These are phyloP conservation scores for Cyclargus thomasi DNA, from an alignment of 1,140 invertebrate genomes.

Conservation along the genomic window DNA sequence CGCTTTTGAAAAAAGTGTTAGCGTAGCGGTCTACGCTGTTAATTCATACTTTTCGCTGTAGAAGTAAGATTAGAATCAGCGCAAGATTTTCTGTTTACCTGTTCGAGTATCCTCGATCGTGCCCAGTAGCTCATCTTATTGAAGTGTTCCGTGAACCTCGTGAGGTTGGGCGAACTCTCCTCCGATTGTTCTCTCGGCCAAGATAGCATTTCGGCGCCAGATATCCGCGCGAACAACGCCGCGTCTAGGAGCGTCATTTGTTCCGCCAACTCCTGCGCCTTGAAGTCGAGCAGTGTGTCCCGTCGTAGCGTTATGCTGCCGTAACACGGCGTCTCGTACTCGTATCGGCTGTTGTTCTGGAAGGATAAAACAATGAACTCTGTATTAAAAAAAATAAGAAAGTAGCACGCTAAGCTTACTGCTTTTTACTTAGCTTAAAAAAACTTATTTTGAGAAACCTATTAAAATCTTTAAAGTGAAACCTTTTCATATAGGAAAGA, in stretches of 20 bases:
- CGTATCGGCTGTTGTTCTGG: conserved; percentile 58
- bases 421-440: no score
- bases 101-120: conserved; percentile 78
- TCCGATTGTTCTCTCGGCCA: conserved; percentile 99
- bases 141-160: conserved; percentile 98
- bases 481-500: no score
- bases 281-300: conserved; percentile 91
- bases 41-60: no score
- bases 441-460: no score
- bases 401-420: no score
- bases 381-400: no score
- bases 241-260: conserved; percentile 99
- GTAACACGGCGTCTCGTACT: conserved; percentile 58
- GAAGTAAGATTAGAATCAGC: no score
- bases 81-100: no score
- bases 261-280: conserved; percentile 89
- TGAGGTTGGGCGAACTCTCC: conserved; percentile 96
- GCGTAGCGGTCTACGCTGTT: no score
- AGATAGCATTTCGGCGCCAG: conserved; percentile 96
- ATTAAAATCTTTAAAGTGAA: no score
- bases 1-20: no score
- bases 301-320: conserved; percentile 74
- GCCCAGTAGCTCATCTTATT: conserved; percentile 99
- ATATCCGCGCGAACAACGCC: conserved; percentile 96
- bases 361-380: conserved; percentile 16